Percentiles rank a stretch among this genome's conserved stretches.
These are phyloP conservation scores for Ariolimax columbianus DNA, from an alignment of 2,888 invertebrate species.

Conservation along the genomic window DNA sequence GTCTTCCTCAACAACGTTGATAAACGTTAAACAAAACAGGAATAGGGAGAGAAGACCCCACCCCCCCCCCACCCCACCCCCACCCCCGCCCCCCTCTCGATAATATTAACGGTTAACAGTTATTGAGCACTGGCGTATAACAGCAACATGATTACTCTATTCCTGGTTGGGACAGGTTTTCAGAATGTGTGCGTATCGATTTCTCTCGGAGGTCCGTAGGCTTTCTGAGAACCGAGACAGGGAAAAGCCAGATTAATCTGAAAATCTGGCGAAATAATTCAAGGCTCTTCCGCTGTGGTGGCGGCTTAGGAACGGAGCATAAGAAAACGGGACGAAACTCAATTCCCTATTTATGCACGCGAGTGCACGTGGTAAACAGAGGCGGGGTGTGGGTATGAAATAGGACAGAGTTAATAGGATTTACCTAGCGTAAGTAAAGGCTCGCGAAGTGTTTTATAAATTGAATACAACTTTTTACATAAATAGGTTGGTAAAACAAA, in stretches of 20 bases:
- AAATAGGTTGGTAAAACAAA: too few species aligned
- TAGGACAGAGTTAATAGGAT: background rate
- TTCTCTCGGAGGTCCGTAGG: slow-evolving; percentile 3
- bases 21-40: too few species aligned
- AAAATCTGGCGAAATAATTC: slow-evolving; percentile 27
- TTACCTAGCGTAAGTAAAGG: background rate
- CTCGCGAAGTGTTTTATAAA: background rate
- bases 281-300: slow-evolving; percentile 1
- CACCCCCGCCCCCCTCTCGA: too few species aligned
- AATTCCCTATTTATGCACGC: background rate
- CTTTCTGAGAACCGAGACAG: slow-evolving; percentile 15
- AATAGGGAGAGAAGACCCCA: too few species aligned
- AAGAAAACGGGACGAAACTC: background rate
- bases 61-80: too few species aligned
- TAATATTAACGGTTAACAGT: too few species aligned
- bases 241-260: slow-evolving; percentile 42
- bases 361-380: background rate
- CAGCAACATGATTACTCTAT: background rate
- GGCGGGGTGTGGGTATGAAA: background rate
- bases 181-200: slow-evolving; percentile 25
- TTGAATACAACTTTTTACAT: too few species aligned
- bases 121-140: background rate
- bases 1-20: too few species aligned
- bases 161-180: background rate
- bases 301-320: background rate